Conservation (phyloP, 1,140 invertebrate species). For the Ips typographus region DNA sequence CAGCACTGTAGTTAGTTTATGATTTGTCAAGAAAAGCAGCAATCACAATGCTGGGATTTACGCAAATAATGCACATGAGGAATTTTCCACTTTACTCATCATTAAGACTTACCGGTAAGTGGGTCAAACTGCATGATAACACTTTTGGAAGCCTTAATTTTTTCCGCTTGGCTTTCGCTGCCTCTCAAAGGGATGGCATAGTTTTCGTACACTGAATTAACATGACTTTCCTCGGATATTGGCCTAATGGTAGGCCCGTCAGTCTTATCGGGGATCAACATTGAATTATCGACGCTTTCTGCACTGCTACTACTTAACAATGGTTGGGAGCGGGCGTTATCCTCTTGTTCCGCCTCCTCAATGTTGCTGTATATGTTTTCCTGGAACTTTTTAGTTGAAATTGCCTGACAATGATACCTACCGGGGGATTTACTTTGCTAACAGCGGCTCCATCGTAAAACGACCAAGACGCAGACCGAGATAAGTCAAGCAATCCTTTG, state of each 20-base stretch:
- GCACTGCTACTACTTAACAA: background rate
- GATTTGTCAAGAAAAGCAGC: too few species aligned
- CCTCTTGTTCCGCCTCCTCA: background rate
- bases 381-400: slow-evolving; percentile 29
- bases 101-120: slow-evolving; percentile 16
- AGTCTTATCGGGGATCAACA: slow-evolving; percentile 42
- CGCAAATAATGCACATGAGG: background rate
- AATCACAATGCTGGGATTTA: too few species aligned
- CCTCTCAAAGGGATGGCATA: slow-evolving; percentile 10
- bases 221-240: slow-evolving; percentile 7
- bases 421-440: background rate
- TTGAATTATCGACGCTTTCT: slow-evolving; percentile 8
- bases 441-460: slow-evolving; percentile 55
- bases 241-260: background rate
- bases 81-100: background rate
- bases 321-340: background rate
- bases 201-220: slow-evolving; percentile 31
- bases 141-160: slow-evolving; percentile 43
- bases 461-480: slow-evolving; percentile 59
- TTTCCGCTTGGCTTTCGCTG: background rate
- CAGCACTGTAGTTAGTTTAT: too few species aligned
- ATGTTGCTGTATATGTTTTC: slow-evolving; percentile 41
- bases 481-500: slow-evolving; percentile 42
- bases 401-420: background rate
- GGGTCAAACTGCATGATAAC: slow-evolving; percentile 51